Conservation (phyloP, 1,140 invertebrate genomes). For the Liolophura sinensis region DNA sequence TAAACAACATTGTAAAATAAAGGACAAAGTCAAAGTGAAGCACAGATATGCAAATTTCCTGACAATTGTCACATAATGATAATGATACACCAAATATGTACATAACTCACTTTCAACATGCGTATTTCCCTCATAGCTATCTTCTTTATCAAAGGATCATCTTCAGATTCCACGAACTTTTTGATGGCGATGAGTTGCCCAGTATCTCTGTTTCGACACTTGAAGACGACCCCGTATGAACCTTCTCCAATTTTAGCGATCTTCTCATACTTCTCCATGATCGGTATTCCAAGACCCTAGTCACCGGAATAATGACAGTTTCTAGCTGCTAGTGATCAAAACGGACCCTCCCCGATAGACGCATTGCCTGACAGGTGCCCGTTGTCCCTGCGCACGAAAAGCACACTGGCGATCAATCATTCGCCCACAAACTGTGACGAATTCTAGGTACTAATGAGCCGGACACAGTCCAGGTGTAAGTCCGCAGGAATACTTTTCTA, state of each 20-base stretch:
- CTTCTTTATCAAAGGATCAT: slow-evolving; percentile 97
- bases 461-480: too few relatives aligned
- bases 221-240: slow-evolving; percentile 98
- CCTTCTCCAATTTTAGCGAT: slow-evolving; percentile 96
- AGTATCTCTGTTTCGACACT: slow-evolving; percentile 95
- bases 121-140: slow-evolving; percentile 97
- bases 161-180: slow-evolving; percentile 98
- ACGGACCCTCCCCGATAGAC: slow-evolving; percentile 5
- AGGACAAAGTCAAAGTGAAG: not conserved
- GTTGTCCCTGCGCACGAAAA: too few relatives aligned
- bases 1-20: too few relatives aligned
- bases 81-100: too few relatives aligned
- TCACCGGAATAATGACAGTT: not conserved
- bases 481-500: too few relatives aligned
- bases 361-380: not conserved
- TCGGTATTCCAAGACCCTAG: slow-evolving; percentile 11
- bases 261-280: slow-evolving; percentile 98
- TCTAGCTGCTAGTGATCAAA: slow-evolving; percentile 12
- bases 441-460: too few relatives aligned
- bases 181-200: slow-evolving; percentile 97
- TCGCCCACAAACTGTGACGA: too few relatives aligned
- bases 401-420: too few relatives aligned
- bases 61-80: not conserved
- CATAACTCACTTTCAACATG: slow-evolving; percentile 83
- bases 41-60: not conserved